Conservation (phyloP, 2,888 invertebrate species). For the Meteorus colon region DNA sequence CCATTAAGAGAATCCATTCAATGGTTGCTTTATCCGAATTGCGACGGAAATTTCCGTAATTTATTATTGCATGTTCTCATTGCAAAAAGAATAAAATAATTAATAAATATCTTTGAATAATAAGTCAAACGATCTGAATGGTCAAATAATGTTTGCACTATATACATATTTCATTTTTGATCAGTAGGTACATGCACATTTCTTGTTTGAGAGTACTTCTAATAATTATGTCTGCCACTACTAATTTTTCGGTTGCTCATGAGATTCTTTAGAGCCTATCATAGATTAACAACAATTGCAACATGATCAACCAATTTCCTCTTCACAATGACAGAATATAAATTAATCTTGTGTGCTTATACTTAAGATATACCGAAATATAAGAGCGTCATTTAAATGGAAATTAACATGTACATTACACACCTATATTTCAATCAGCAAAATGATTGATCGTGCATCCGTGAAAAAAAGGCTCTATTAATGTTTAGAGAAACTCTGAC, state of each 20-base stretch:
- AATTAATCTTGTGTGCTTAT: slow-evolving; percentile 8
- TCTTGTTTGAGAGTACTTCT: slow-evolving; percentile 36
- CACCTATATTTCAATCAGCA: slow-evolving; percentile 16
- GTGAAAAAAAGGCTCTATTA: slow-evolving; percentile 32
- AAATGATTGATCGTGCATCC: slow-evolving; percentile 41
- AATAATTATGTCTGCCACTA: slow-evolving; percentile 17
- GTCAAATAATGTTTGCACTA: slow-evolving; percentile 37
- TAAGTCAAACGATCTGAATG: slow-evolving; percentile 27
- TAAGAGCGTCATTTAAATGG: slow-evolving; percentile 16
- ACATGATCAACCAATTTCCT: slow-evolving; percentile 20
- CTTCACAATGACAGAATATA: slow-evolving; percentile 21
- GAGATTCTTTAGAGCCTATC: slow-evolving; percentile 31
- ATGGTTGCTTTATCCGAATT: neutral
- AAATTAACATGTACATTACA: slow-evolving; percentile 21
- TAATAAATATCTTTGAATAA: slow-evolving; percentile 10
- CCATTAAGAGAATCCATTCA: neutral
- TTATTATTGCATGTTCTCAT: neutral
- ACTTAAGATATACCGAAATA: slow-evolving; percentile 9
- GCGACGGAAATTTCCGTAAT: neutral
- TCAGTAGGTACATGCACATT: slow-evolving; percentile 38
- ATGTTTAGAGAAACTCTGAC: slow-evolving; percentile 34
- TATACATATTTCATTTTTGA: slow-evolving; percentile 23
- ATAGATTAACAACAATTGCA: slow-evolving; percentile 15
- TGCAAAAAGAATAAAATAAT: slow-evolving; percentile 20
- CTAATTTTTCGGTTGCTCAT: slow-evolving; percentile 21